A percentile compares a stretch with the other conserved stretches of the same genome.
These are phyloP conservation scores for Frieseomelitta varia DNA, from an alignment of 1,140 invertebrate species.

Conservation along the genomic window DNA sequence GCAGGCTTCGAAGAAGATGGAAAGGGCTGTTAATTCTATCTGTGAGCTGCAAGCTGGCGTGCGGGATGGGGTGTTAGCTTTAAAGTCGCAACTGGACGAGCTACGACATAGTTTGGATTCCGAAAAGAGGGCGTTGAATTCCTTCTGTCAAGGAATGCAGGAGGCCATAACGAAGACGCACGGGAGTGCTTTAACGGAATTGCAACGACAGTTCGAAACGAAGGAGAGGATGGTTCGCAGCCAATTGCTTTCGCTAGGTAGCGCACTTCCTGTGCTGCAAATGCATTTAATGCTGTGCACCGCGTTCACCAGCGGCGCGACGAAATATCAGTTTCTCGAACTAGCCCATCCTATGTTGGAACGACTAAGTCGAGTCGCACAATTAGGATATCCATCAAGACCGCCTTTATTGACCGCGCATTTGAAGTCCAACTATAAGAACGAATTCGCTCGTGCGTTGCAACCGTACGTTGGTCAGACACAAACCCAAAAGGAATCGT, in stretches of 20 bases:
- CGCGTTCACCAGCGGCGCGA: constrained; percentile 86
- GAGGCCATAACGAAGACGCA: constrained; percentile 87
- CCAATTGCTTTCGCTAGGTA: constrained; percentile 84
- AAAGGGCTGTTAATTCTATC: constrained; percentile 83
- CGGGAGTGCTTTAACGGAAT: constrained; percentile 84
- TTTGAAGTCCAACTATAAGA: constrained; percentile 85
- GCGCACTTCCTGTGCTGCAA: constrained; percentile 86
- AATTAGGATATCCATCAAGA: constrained; percentile 86
- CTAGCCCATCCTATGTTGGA: constrained; percentile 87
- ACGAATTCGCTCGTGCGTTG: constrained; percentile 85
- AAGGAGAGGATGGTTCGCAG: constrained; percentile 86
- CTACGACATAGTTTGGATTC: constrained; percentile 85
- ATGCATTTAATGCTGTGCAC: constrained; percentile 87
- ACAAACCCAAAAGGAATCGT: constrained; percentile 69
- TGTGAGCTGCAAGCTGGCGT: constrained; percentile 86
- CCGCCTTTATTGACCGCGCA: constrained; percentile 76
- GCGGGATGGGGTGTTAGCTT: constrained; percentile 84
- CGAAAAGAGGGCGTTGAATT: constrained; percentile 86
- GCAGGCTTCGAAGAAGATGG: constrained; percentile 86
- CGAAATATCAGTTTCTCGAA: constrained; percentile 88
- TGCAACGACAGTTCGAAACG: constrained; percentile 86
- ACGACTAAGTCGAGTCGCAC: constrained; percentile 85
- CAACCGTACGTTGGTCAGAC: constrained; percentile 84
- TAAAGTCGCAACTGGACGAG: constrained; percentile 87
- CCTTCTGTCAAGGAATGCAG: constrained; percentile 86